Base-by-base conservation (phyloP, 2,888 invertebrate species). In the Hipparchia semele region DNA sequence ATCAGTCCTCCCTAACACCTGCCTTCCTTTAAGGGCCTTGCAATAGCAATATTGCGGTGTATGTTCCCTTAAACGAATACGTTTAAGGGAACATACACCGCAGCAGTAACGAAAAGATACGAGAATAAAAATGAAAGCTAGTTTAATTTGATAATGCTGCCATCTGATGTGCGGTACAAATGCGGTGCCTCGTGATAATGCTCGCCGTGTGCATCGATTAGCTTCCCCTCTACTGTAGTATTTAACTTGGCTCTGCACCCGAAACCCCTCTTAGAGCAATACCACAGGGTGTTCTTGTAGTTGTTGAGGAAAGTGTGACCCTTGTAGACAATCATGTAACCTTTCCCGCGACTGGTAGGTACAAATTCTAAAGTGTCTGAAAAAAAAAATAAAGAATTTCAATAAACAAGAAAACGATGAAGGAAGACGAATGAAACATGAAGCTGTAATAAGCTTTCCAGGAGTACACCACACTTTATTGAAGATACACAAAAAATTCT, bases 211-310 rank as follows among this genome's bases (percentile, higher is more conserved):
- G 79, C 77, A 2, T 72, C 23, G 0, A 80, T n/a, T 33, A 83
- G 78, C 13, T 77, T 71, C 2, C 73, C 66, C 2, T 66, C 61
- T 10, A 51, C 23, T 5, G 72, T 65, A 5, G 70, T 70, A 45
- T 70, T 74, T 23, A 74, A 33, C 9, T 67, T 66, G 3, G 72
- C 72, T 39, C 61, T 72, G 46, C 74, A 74, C 1, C 72, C 74
- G 49, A 51, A 62, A 13, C 23, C 12, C 58, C 72, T 66, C 23
- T 72, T 74, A 9, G 70, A 79, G 39, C 79, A 81, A 60, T 78
- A 79, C 80, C 80, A 81, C 12, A 83, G 73, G 0, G 78, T 79
- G 5, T 76, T 79, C 46, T 78, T 82, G 12, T 82, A 82, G 79
- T 81, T 83, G 45, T 73, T 71, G 12, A 67, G 67, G 74, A 80